Conservation (phyloP, 2,888 invertebrate species). For the Teleogryllus oceanicus region DNA sequence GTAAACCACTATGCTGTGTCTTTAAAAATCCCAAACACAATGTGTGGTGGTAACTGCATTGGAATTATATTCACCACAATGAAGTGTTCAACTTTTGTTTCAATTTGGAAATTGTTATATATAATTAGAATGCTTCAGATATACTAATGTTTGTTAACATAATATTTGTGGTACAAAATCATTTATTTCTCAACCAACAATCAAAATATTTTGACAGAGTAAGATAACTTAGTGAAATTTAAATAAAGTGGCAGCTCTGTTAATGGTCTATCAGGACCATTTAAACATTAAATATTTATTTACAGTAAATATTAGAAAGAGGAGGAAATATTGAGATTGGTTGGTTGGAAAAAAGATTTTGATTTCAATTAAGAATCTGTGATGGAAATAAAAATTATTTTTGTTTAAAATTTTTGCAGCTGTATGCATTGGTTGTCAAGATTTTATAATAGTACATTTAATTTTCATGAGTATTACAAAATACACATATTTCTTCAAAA, state of each 20-base stretch:
- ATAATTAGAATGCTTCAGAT: background rate
- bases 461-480: background rate
- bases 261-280: background rate
- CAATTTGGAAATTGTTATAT: too few relatives aligned
- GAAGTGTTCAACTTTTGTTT: background rate
- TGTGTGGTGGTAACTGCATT: background rate
- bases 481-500: background rate
- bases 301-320: background rate
- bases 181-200: background rate
- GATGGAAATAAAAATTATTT: background rate
- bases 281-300: background rate
- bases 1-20: background rate
- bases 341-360: background rate
- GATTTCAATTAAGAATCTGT: constrained; percentile 6
- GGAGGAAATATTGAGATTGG: background rate
- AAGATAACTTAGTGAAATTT: background rate
- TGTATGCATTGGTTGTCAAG: constrained; percentile 18
- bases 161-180: background rate
- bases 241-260: background rate
- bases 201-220: background rate
- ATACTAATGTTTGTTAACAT: background rate
- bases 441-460: background rate
- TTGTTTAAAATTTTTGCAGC: background rate
- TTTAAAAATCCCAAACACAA: too few relatives aligned
- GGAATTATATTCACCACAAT: background rate